Percentiles rank a stretch among this genome's conserved stretches.
These are phyloP conservation scores for Dipodomys merriami DNA, from an alignment of 2,113 vertebrate genomes.

Conservation along the genomic window DNA sequence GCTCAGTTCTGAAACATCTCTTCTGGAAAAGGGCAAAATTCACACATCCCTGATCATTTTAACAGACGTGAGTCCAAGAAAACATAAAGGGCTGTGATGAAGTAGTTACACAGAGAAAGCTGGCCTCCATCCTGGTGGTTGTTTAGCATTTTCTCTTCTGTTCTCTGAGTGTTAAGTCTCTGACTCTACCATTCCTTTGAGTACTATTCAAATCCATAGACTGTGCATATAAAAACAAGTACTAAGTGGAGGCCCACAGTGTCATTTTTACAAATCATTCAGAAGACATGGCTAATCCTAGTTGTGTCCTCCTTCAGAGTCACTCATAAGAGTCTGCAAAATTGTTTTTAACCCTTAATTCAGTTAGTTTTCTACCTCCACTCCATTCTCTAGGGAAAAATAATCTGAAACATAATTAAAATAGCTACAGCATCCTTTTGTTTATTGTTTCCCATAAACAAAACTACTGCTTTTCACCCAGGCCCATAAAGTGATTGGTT, in stretches of 20 bases:
- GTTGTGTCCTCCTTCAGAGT: not conserved
- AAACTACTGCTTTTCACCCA: not conserved
- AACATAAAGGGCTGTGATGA: not conserved
- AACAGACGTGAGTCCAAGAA: not conserved
- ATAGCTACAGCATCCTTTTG: not conserved
- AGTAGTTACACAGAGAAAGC: not conserved
- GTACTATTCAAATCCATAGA: not conserved
- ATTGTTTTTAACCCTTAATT: not conserved
- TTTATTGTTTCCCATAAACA: not conserved
- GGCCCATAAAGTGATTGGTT: not conserved
- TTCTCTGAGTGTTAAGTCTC: not conserved
- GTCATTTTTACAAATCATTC: not conserved
- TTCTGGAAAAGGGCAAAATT: not conserved
- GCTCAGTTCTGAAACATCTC: slow-evolving; percentile 2
- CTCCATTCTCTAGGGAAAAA: slow-evolving; percentile 24
- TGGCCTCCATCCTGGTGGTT: not conserved
- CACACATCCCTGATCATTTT: not conserved
- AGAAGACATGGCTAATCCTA: not conserved
- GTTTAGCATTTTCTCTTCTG: not conserved
- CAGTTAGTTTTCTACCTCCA: not conserved
- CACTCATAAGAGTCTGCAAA: not conserved
- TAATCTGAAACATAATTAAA: not conserved
- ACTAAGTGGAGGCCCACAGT: not conserved
- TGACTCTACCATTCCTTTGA: slow-evolving; percentile 18
- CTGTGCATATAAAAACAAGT: not conserved